Base-by-base conservation (phyloP, 2,888 invertebrate species). In the Folsomia manolachei region DNA sequence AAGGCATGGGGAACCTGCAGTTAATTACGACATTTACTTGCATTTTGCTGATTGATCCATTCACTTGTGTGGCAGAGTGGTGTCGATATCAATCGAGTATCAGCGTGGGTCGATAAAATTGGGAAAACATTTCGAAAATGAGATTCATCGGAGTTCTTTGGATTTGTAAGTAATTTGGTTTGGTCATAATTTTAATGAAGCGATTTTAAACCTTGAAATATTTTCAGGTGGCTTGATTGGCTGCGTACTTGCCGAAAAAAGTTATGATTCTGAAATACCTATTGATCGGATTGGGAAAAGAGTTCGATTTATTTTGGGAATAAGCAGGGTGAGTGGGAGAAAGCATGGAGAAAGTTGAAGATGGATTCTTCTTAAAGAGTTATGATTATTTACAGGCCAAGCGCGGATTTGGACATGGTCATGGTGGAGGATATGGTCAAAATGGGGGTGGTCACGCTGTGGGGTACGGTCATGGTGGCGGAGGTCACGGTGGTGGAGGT, bases 381-480 rank as follows among this genome's bases (percentile, higher is more conserved):
- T 60, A 7, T 4, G 23, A 23, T 25, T 24, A 51, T 60, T 61
- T 25, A 9, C 24, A 75, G 75, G 63, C 64, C 2, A 75, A 71
- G 63, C 69, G 75, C 39, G 75, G 75, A 21, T 73, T 73, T 25
- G 75, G 71, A 39, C 27, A 64, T 21, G 64, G 64, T 21, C 27
- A 64, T 27, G 64, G 64, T 21, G 21, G 63, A 27, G 64, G 64
- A 18, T 14, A 27, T 7, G 64, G 64, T 11, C 24, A 25, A 11
- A 27, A 27, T 64, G 64, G 64, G 4, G 19, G 64, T 24, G 27
- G 64, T 7, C 19, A 27, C 2, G 64, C 27, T 27, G 14, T 14
- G 11, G 64, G 64, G 19, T 25, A 64, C 27, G 64, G 64, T 11
- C 24, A 25, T 64, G 27, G 27, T 26, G 64, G 62, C 9, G 14